Evolutionary conservation across 2,113 vertebrate species (phyloP), one percentile per base, ranked within the genome.

Genomic region (Ailurus styani): DNA sequence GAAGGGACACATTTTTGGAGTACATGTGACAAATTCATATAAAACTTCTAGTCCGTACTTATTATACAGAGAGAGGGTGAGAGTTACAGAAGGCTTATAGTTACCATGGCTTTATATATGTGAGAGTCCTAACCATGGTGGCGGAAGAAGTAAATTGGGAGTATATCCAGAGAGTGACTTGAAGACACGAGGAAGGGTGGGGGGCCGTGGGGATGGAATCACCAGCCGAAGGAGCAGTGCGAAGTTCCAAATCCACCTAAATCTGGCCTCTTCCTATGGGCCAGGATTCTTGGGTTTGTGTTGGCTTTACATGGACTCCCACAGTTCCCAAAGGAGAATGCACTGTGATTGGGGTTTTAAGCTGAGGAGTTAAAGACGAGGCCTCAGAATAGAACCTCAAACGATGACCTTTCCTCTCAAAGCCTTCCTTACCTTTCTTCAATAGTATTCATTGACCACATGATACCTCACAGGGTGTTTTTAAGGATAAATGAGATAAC

Each of bases 401-500:
- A 50, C 1, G 2, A 10, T 66, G 70, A 82, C 81, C 88, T 97
- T 96, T 92, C 60, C n/a, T 86, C 93, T 45, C 55, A 2, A 75
- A 83, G 83, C 45, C 83, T 79, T 84, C 85, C 47, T 73, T 57
- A 88, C 87, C 82, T 83, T 62, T 97, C 94, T 85, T 85, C 64
- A 87, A 37, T 6, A 37, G 87, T 8, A 8, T 47, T 81, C 21
- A 45, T 68, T 83, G 96, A 66, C 62, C 47, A 85, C 66, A 83
- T 97, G 77, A 62, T 87, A 96, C 90, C 72, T 78, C 17, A 2
- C 3, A 47, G 94, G 42, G 95, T 96, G 90, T 90, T 95, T 94
- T 96, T 96, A 83, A 96, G 97, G 93, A 97, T 97, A 97, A 86
- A 97, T 98, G 97, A 96, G 97, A 98, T 94, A 97, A 94, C 25